Conservation (phyloP, 2,888 invertebrate species). For the Polietes domitor region DNA sequence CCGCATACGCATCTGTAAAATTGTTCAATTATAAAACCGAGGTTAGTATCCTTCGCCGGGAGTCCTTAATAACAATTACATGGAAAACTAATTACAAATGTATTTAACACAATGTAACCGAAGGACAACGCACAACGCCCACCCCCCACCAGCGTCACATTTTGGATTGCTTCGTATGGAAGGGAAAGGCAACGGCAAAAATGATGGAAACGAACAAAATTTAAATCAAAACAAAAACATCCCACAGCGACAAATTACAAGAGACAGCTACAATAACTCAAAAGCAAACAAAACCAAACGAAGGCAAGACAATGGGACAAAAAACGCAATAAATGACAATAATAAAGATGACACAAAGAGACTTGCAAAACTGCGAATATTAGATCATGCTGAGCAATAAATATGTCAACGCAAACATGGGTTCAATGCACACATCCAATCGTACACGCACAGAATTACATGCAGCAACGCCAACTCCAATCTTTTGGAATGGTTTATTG, state of each 20-base stretch:
- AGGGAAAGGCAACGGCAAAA: neutral
- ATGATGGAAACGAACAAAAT: conserved; percentile 60
- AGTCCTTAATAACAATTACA: conserved; percentile 52
- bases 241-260: conserved; percentile 77
- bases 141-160: conserved; percentile 32
- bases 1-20: neutral
- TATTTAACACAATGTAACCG: conserved; percentile 28
- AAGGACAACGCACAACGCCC: neutral
- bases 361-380: conserved; percentile 72
- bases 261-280: conserved; percentile 68
- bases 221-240: conserved; percentile 75
- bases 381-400: conserved; percentile 76
- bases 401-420: conserved; percentile 72
- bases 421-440: conserved; percentile 58
- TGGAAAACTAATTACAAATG: conserved; percentile 61
- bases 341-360: conserved; percentile 71
- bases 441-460: neutral
- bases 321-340: conserved; percentile 68
- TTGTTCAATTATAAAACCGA: conserved; percentile 44
- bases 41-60: conserved; percentile 33
- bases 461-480: neutral
- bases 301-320: conserved; percentile 40
- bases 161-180: neutral
- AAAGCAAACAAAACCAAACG: conserved; percentile 38
- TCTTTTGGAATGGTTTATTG: neutral